Evolutionary conservation across 2,113 vertebrate genomes (phyloP), one percentile per base, ranked within the genome.

Genomic region (Misgurnus mizolepis): DNA sequence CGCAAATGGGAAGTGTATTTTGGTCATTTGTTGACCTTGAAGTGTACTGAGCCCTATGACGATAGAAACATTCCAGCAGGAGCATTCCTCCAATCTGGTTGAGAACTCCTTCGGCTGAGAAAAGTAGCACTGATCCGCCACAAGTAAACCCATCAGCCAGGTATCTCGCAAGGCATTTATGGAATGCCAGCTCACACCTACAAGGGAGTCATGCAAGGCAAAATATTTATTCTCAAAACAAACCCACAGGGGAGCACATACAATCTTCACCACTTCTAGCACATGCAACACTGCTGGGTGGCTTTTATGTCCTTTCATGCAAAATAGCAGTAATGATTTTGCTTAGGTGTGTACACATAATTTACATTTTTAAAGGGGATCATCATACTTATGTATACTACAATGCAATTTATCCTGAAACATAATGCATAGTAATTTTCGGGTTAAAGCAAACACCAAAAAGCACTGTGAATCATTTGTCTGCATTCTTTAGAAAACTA

Each of bases 51-150:
- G 80, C 83, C 76, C 80, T 79, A 55, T 68, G 84, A 84, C 67
- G 73, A 71, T 60, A 65, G 76, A 80, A 73, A 82, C 69, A 82
- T 85, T 85, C 68, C 73, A 74, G 79, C 34, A 50, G 83, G 79
- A 77, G 73, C 84, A 84, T 86, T 84, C 80, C 56, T 67, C 15
- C 6, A 67, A 67, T 70, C 45, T 34, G 27, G 27, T 34, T 34
- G 27, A 56, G 60, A 49, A 67, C 80, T 69, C 69, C 82, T 80
- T 12, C 61, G 69, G 82, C 82, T 81, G 85, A 86, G 87, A 84
- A 90, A 91, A 91, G 85, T 90, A 80, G 82, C 88, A 88, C 86
- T 85, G 15, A 15, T 74, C 70, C 80, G 82, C 82, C 79, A 89
- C 83, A 86, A 88, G 84, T 86, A 86, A 90, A 88, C 86, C 80